Base-by-base conservation (phyloP, 64 coral and sea anemone species). In the Catalaphyllia jardinei region DNA sequence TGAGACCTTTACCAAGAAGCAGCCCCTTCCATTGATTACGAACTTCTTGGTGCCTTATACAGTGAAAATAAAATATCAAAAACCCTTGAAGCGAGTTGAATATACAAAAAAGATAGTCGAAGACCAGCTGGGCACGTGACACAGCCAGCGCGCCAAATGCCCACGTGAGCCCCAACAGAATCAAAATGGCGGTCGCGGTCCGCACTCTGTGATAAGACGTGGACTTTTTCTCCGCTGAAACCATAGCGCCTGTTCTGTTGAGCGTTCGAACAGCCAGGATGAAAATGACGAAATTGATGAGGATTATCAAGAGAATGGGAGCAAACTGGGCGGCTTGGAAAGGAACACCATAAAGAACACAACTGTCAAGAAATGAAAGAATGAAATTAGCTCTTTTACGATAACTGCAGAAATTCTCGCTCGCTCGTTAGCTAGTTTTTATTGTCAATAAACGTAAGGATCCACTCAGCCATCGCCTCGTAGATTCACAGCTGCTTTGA, bases 41-140 rank as follows among this genome's bases (percentile, higher is more conserved):
- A 55, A 93, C 95, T 60, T 97, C 95, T 62, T 93, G 84, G 14
- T 89, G 91, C 24, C 95, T 90, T 42, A 88, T 30, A 31, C 95
- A 97, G 24, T 97, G 95, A 62, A 97, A 97, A 13, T 87, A 89
- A 73, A 97, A 97, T 24, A 97, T 97, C 71, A 97, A 90, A 74
- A 93, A 91, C 1, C 95, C 95, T 78, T 97, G 95, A 33, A 97
- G 87, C 35, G 95, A 97, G 52, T 97, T 97, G 62, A 93, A 97
- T 42, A 97, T 94, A 52, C 95, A 93, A 88, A 97, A 97, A 10
- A 97, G 57, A 72, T 97, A 97, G 18, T 97, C 95, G 76, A 97
- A 94, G 55, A 90, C 62, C 15, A 97, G 11, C 42, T 89, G 87
- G 4, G 91, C 91, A 22, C 73, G 77, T 14, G 82, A 89, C 67